Base-by-base conservation (phyloP, 2,797 vertebrate genomes). In the Coccyzus lansbergi region DNA sequence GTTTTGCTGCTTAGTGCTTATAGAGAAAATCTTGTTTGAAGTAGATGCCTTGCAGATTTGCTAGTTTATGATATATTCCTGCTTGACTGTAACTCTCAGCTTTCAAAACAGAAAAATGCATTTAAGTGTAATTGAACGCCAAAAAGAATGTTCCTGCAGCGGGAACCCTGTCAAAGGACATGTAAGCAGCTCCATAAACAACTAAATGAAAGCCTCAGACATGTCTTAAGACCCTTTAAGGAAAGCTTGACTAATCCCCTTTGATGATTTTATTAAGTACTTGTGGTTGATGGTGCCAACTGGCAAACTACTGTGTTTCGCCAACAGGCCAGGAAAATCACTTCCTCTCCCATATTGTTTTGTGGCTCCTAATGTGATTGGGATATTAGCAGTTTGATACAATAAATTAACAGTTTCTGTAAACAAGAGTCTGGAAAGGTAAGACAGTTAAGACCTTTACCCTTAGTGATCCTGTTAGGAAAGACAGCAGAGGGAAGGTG, bases 201-300 rank as follows among this genome's bases (percentile, higher is more conserved):
- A 90, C 60, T 94, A 91, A 95, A 97, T 81, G 95, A 96, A 95
- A 94, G 95, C 94, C 97, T 96, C 96, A 96, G 95, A 95, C 94
- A 88, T 93, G 95, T 97, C 97, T 95, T 95, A 96, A 97, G 97
- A 98, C 96, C 98, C 97, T 97, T 98, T 97, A 98, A 98, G 98
- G 98, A 98, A 98, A 98, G 97, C 97, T 97, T 95, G 96, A 96
- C 97, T 98, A 98, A 99, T 98, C 98, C 98, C 97, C 97, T 98
- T 97, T 98, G 98, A 99, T 99, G 98, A 98, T 99, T 98, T 99
- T 98, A 99, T 99, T 98, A 98, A 98, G 98, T 98, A 97, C 97
- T 97, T 96, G 96, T 95, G 93, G 97, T 97, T 96, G 96, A 83
- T 95, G 97, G 96, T 98, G 98, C 98, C 98, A 98, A 98, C 97